Percentiles rank a stretch among this genome's conserved stretches.
phyloP scores from a whole-genome alignment of 2,113 vertebrate species.

The Myotis davidii region DNA sequence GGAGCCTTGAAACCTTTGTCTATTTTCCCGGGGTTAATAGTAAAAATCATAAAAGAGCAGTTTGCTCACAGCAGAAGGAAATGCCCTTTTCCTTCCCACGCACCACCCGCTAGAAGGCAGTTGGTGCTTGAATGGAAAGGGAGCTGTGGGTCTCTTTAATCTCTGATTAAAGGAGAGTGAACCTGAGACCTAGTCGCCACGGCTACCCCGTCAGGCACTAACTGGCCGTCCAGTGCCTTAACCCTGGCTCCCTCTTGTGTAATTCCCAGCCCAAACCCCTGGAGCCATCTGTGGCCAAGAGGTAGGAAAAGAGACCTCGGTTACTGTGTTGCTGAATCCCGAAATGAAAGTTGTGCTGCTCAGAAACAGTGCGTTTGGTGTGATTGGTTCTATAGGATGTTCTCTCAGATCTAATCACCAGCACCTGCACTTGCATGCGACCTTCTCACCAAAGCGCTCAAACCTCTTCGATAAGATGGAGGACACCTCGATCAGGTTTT shows the following conservation, averaged over 20 bases:
- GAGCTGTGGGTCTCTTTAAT: not conserved
- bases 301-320: not conserved
- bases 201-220: not conserved
- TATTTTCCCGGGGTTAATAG: not conserved
- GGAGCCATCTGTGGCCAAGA: not conserved
- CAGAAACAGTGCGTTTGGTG: not conserved
- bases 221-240: not conserved
- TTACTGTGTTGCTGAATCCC: not conserved
- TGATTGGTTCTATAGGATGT: not conserved
- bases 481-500: no score
- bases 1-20: not conserved
- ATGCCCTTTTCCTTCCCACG: not conserved
- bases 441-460: not conserved
- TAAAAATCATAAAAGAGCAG: not conserved
- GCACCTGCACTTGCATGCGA: not conserved
- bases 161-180: not conserved
- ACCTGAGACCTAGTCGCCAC: not conserved
- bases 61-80: not conserved
- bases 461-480: not conserved
- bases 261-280: not conserved
- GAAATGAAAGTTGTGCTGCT: conserved; percentile 5
- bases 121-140: not conserved
- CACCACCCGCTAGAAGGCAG: not conserved
- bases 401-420: not conserved
- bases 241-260: not conserved